A percentile compares a stretch with the other conserved stretches of the same genome.
These are phyloP conservation scores for Peromyscus attwateri DNA, from an alignment of 2,797 vertebrate species.

Conservation along the genomic window DNA sequence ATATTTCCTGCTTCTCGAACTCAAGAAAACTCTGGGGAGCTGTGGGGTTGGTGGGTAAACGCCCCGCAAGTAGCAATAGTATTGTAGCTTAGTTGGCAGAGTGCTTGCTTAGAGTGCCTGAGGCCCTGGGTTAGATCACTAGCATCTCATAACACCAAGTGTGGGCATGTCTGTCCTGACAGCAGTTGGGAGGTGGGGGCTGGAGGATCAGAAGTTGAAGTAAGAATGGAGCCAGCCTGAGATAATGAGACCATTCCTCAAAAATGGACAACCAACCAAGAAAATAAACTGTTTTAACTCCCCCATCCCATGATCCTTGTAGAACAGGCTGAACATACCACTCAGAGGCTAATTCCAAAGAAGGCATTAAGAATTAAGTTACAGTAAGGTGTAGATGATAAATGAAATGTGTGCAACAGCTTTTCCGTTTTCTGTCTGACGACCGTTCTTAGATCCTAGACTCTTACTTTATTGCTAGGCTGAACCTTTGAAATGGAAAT, in stretches of 20 bases:
- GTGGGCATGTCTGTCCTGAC: background rate
- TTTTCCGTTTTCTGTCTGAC: background rate
- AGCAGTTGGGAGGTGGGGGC: background rate
- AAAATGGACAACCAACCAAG: background rate
- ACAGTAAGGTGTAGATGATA: background rate
- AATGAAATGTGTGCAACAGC: background rate
- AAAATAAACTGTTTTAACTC: background rate
- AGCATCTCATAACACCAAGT: background rate
- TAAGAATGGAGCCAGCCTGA: background rate
- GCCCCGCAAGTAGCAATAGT: no score
- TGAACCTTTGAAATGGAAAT: conserved; percentile 1
- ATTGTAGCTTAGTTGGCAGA: no score
- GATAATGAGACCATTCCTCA: background rate
- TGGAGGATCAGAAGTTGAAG: background rate
- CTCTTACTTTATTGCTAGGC: background rate
- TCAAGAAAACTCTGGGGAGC: no score
- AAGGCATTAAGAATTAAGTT: background rate
- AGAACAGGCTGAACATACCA: background rate
- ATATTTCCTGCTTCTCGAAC: no score
- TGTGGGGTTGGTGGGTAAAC: no score
- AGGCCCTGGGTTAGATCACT: background rate
- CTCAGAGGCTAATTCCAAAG: background rate
- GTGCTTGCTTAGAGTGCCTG: background rate
- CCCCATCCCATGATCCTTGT: background rate
- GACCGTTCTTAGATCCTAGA: background rate